A percentile compares a stretch with the other conserved stretches of the same genome.
phyloP scores from a whole-genome alignment of 2,113 vertebrate genomes.

The Myrmecophaga tridactyla region DNA sequence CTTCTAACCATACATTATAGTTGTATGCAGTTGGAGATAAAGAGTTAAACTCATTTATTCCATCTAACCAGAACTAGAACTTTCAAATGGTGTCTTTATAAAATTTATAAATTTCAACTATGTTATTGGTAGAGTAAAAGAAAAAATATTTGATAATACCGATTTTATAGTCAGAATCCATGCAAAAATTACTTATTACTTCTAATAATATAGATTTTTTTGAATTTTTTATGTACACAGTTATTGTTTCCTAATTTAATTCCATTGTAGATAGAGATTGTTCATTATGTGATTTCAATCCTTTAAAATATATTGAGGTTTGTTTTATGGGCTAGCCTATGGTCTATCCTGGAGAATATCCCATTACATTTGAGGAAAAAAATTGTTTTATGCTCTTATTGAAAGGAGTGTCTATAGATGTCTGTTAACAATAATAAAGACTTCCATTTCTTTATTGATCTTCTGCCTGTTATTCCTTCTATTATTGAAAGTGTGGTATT shows the following conservation, averaged over 20 bases:
- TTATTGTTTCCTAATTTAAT: no score
- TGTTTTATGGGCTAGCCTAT: no score
- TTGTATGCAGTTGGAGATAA: not conserved
- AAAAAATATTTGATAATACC: not conserved
- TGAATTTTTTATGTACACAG: not conserved
- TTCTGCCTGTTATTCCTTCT: not conserved
- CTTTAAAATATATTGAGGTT: no score
- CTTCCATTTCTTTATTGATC: not conserved
- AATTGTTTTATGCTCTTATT: not conserved
- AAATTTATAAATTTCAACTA: not conserved
- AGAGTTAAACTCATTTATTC: not conserved
- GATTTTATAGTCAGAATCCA: not conserved
- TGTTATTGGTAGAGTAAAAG: not conserved
- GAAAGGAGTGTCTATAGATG: not conserved
- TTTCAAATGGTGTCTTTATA: not conserved
- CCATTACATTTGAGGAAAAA: not conserved
- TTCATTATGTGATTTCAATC: no score
- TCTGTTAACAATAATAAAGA: not conserved
- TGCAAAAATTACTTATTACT: not conserved
- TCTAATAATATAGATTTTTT: not conserved
- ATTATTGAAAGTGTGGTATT: not conserved
- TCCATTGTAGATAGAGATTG: no score
- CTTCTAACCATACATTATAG: not conserved
- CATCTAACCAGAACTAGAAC: not conserved
- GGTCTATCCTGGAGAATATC: not conserved